These are phyloP conservation scores for Etheostoma cragini DNA, from an alignment of 2,113 vertebrate genomes.

Conservation along the genomic window DNA sequence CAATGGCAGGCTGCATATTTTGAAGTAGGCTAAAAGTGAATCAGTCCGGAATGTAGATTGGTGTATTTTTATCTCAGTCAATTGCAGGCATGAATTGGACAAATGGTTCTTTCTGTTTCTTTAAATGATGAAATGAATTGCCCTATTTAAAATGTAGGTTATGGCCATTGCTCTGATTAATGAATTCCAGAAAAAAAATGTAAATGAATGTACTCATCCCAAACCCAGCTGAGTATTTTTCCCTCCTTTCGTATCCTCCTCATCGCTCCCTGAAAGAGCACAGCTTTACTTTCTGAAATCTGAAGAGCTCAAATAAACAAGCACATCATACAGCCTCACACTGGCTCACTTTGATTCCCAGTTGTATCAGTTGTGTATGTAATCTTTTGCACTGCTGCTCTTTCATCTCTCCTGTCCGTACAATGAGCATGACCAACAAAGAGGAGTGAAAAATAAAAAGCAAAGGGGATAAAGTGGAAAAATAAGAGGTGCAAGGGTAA, in stretches of 20 bases:
- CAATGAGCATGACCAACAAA: conserved; percentile 16
- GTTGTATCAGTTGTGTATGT: conserved; percentile 7
- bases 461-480: neutral
- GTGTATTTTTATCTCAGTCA: conserved; percentile 69
- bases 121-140: conserved; percentile 61
- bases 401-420: conserved; percentile 24
- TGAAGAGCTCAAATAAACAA: conserved; percentile 30
- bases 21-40: conserved; percentile 58
- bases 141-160: conserved; percentile 75
- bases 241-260: too few species aligned
- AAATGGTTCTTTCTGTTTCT: conserved; percentile 65
- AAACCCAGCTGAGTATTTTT: neutral
- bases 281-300: conserved; percentile 31
- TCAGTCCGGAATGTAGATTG: conserved; percentile 62
- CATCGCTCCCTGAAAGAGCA: neutral
- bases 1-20: conserved; percentile 10
- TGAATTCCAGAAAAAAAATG: conserved; percentile 38
- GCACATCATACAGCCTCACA: conserved; percentile 2
- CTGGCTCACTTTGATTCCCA: conserved; percentile 13
- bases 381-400: conserved; percentile 22
- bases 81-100: conserved; percentile 61
- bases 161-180: conserved; percentile 62
- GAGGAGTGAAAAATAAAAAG: neutral
- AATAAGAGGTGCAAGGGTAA: neutral
- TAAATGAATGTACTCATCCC: conserved; percentile 33